These are phyloP conservation scores for Harpalus rubripes DNA, from an alignment of 2,888 invertebrate genomes.

Conservation along the genomic window DNA sequence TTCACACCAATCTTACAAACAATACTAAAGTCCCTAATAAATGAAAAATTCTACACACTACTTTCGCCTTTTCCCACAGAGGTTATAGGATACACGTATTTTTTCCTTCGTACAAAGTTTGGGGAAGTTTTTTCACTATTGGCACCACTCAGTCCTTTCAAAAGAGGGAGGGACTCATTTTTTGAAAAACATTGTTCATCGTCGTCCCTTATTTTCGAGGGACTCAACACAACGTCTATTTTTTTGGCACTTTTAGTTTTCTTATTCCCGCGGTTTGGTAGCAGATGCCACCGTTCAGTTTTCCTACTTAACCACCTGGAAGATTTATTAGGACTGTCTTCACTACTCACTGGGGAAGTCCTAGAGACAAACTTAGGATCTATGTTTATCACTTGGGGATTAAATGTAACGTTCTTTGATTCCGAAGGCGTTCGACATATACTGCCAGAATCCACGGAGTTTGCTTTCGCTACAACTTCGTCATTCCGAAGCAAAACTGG, in stretches of 20 bases:
- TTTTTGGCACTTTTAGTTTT: constrained; percentile 69
- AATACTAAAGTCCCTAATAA: constrained; percentile 18
- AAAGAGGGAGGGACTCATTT: constrained; percentile 81
- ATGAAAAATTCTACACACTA: constrained; percentile 76
- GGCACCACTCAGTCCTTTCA: constrained; percentile 78
- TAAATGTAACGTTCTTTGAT: constrained; percentile 77
- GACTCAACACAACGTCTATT: constrained; percentile 67
- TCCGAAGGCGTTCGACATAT: constrained; percentile 74
- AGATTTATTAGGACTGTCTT: constrained; percentile 60
- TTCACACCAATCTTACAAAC: constrained; percentile 51
- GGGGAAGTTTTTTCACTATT: constrained; percentile 77
- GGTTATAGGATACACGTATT: constrained; percentile 82
- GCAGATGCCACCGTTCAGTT: constrained; percentile 71
- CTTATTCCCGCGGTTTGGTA: constrained; percentile 69
- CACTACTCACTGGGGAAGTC: constrained; percentile 63
- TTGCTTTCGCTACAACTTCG: constrained; percentile 72
- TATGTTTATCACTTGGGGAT: constrained; percentile 75
- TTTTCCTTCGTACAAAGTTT: constrained; percentile 81
- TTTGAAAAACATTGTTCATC: constrained; percentile 75
- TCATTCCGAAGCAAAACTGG: constrained; percentile 58
- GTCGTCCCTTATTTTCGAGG: constrained; percentile 71
- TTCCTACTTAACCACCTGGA: constrained; percentile 69
- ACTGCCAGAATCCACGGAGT: constrained; percentile 75
- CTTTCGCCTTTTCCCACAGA: constrained; percentile 79
- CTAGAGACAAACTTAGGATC: constrained; percentile 68